A percentile compares a stretch with the other conserved stretches of the same genome.
Evolutionary conservation across 2,888 invertebrate genomes (phyloP).

Genomic region (Epistrophe eligans): DNA sequence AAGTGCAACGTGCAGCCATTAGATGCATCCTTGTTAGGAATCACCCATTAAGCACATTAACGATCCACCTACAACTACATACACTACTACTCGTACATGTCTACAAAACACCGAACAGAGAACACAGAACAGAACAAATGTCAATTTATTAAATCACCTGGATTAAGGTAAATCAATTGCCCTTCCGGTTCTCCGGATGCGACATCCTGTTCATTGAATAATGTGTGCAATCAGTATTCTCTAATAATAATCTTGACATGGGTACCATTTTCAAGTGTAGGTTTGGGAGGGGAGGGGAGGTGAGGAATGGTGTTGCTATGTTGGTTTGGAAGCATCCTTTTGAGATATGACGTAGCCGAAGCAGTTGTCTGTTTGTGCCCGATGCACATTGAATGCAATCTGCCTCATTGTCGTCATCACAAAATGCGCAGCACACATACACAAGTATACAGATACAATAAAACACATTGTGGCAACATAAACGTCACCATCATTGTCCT

Average conservation of each 20-base stretch:
- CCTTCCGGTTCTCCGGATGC: conserved; percentile 73
- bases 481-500: conserved; percentile 63
- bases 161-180: conserved; percentile 75
- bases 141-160: conserved; percentile 77
- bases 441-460: not conserved
- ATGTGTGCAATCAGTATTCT: conserved; percentile 74
- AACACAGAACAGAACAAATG: conserved; percentile 66
- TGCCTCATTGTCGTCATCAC: conserved; percentile 44
- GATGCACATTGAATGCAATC: conserved; percentile 42
- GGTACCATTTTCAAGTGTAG: not conserved
- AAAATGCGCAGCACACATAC: conserved; percentile 46
- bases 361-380: not conserved
- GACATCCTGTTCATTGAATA: conserved; percentile 75
- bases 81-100: too few relatives aligned
- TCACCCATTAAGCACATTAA: conserved; percentile 44
- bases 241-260: conserved; percentile 64
- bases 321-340: conserved; percentile 13
- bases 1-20: not conserved
- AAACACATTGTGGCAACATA: conserved; percentile 65
- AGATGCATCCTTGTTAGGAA: conserved; percentile 54
- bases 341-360: conserved; percentile 17
- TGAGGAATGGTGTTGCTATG: not conserved
- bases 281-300: not conserved
- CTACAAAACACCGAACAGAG: conserved; percentile 22
- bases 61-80: conserved; percentile 30